Conservation (phyloP, 2,888 invertebrate species). For the Hartigia nigra region DNA sequence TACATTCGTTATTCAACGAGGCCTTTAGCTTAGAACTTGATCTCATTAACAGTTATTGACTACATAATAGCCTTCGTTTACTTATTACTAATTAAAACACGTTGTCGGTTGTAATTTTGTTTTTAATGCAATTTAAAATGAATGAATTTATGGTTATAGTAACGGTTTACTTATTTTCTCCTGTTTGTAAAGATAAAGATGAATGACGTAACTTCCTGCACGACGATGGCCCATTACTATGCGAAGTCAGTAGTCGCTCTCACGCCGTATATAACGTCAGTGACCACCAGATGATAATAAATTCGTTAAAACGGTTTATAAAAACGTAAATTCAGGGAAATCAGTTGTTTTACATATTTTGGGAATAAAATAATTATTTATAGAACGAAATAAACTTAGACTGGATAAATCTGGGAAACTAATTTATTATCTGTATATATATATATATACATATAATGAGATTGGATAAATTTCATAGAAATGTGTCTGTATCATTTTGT, state of each 20-base stretch:
- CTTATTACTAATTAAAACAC: background rate
- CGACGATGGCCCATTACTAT: conserved; percentile 9
- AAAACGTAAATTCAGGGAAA: background rate
- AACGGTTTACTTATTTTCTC: background rate
- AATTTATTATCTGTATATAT: background rate
- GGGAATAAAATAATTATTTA: background rate
- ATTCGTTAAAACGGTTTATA: background rate
- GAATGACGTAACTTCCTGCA: background rate
- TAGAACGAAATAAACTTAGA: background rate
- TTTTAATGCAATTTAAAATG: no score
- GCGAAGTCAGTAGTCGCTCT: conserved; percentile 25
- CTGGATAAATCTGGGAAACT: background rate
- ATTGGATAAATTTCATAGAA: background rate
- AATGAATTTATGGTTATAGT: background rate
- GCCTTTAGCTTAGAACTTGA: background rate
- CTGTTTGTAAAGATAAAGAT: background rate
- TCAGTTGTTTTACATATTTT: background rate
- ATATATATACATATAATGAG: background rate
- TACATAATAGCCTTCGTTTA: background rate
- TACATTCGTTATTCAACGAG: background rate
- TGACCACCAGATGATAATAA: background rate
- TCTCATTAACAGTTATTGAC: background rate
- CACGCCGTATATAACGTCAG: background rate
- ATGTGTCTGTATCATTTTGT: background rate
- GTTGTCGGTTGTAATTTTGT: background rate